phyloP scores from a whole-genome alignment of 2,113 vertebrate genomes.

The Mastomys natalensis region DNA sequence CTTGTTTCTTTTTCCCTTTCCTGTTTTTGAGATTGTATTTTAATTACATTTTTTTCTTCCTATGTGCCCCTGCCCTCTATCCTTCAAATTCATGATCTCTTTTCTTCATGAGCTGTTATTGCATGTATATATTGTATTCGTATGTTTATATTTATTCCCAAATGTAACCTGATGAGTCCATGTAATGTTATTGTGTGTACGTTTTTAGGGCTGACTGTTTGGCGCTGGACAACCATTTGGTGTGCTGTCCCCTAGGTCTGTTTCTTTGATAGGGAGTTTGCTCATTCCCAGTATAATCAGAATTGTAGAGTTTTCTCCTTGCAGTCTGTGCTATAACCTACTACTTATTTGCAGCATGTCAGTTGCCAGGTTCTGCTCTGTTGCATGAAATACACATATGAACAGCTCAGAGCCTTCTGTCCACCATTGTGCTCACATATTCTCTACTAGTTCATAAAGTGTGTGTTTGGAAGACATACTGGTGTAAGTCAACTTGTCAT shows the following conservation, averaged over 20 bases:
- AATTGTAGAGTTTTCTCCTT: not conserved
- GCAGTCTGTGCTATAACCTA: not conserved
- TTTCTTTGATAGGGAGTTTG: slow-evolving; percentile 10
- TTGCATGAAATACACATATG: not conserved
- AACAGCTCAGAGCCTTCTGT: not conserved
- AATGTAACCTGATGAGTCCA: not conserved
- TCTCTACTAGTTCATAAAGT: not conserved
- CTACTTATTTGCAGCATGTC: not conserved
- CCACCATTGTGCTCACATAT: not conserved
- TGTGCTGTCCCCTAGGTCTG: not conserved
- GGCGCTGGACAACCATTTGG: not conserved
- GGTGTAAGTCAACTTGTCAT: not conserved
- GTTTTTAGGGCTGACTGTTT: not conserved
- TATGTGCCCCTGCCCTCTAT: not conserved
- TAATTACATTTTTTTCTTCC: not conserved
- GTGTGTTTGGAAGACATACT: not conserved
- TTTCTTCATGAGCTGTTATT: not conserved
- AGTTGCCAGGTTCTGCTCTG: not conserved
- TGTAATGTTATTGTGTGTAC: not conserved
- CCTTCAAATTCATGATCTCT: not conserved
- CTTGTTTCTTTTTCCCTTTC: not conserved
- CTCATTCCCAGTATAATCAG: not conserved
- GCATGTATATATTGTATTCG: not conserved
- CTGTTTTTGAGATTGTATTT: not conserved
- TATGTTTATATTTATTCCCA: not conserved